A percentile compares a stretch with the other conserved stretches of the same genome.
phyloP scores from a whole-genome alignment of 2,113 vertebrate species.

The Poecile atricapillus region DNA sequence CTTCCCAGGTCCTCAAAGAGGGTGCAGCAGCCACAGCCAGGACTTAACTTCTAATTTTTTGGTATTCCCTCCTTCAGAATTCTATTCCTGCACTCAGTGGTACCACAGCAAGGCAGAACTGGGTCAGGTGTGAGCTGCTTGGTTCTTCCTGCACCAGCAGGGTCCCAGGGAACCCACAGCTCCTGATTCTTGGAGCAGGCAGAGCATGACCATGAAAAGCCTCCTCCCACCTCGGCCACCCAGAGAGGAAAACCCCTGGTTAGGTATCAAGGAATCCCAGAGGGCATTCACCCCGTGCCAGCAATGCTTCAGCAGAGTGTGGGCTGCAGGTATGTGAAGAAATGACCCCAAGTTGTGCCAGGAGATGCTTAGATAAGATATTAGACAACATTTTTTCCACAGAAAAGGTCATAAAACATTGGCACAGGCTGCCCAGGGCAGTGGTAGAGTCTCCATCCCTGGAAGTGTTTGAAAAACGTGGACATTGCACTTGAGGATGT shows the following conservation, averaged over 20 bases:
- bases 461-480: not conserved
- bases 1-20: not conserved
- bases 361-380: not conserved
- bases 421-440: not conserved
- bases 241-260: not conserved
- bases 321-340: not conserved
- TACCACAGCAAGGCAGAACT: fast-evolving
- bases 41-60: not conserved
- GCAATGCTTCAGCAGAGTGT: not conserved
- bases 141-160: fast-evolving
- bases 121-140: not conserved
- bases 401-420: not conserved
- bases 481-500: not conserved
- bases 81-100: not conserved
- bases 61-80: not conserved
- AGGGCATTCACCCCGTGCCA: not conserved
- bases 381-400: not conserved
- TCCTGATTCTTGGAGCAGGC: not conserved
- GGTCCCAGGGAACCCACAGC: not conserved
- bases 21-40: not conserved
- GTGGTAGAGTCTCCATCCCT: too few relatives aligned
- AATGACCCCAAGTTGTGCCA: not conserved
- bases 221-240: not conserved
- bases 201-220: not conserved
- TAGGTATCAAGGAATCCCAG: not conserved